Conservation (phyloP, 2,797 vertebrate genomes). For the Rhinoraja longicauda region DNA sequence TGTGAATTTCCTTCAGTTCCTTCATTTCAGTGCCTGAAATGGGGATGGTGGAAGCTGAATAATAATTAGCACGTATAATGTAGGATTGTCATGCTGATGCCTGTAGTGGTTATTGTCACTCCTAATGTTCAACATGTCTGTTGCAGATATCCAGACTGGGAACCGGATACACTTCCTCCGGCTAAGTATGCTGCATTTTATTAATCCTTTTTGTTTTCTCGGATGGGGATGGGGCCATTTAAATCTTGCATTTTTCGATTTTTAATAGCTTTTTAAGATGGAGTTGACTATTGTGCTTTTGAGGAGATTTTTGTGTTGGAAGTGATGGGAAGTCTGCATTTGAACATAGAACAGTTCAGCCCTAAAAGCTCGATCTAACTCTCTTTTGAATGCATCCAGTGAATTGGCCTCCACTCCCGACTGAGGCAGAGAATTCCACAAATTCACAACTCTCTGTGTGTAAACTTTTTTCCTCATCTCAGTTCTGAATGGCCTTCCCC, state of each 20-base stretch:
- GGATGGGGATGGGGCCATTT: neutral
- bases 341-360: too few relatives aligned
- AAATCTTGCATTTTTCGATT: neutral
- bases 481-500: too few relatives aligned
- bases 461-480: too few relatives aligned
- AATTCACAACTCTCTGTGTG: too few relatives aligned
- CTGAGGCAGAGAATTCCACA: too few relatives aligned
- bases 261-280: neutral
- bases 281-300: neutral
- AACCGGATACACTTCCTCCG: slow-evolving; percentile 62
- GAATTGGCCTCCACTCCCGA: too few relatives aligned
- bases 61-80: neutral
- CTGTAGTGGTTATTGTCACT: neutral
- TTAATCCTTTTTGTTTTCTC: neutral
- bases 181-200: slow-evolving; percentile 60
- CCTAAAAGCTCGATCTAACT: too few relatives aligned
- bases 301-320: neutral
- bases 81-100: neutral
- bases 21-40: too few relatives aligned
- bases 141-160: slow-evolving; percentile 79
- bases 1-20: too few relatives aligned
- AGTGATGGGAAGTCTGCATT: too few relatives aligned
- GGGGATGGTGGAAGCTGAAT: too few relatives aligned
- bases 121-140: neutral
- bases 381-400: too few relatives aligned